These are phyloP conservation scores for Pagrus major DNA, from an alignment of 2,113 vertebrate species.

Conservation along the genomic window DNA sequence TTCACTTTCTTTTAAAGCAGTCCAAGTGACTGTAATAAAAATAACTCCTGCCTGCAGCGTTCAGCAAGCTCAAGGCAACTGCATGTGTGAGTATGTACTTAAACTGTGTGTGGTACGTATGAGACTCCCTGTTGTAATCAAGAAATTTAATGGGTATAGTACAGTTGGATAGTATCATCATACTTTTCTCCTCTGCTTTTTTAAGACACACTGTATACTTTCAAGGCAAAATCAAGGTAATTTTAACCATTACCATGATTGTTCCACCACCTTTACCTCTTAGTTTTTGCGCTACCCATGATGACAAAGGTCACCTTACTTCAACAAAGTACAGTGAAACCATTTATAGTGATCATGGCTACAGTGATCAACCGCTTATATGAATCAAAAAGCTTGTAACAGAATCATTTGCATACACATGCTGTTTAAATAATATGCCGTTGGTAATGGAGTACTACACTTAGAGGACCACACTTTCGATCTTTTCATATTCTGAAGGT, in stretches of 20 bases:
- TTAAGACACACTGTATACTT: neutral
- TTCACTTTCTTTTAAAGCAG: slow-evolving; percentile 23
- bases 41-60: slow-evolving; percentile 35
- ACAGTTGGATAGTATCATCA: neutral
- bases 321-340: too few species aligned
- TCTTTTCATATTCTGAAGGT: too few species aligned
- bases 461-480: too few species aligned
- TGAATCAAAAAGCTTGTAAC: too few species aligned
- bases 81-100: neutral
- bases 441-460: too few species aligned
- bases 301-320: neutral
- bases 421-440: too few species aligned
- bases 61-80: slow-evolving; percentile 18
- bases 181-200: neutral
- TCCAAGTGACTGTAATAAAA: slow-evolving; percentile 42
- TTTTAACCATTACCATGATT: neutral
- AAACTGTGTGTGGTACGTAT: neutral
- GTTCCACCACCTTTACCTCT: too few species aligned
- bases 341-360: too few species aligned
- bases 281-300: neutral
- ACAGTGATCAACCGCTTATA: too few species aligned
- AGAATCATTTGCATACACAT: too few species aligned
- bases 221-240: neutral
- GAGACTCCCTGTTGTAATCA: neutral
- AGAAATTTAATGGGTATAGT: neutral